phyloP scores from a whole-genome alignment of 2,113 vertebrate genomes.

The Eclectus roratus region DNA sequence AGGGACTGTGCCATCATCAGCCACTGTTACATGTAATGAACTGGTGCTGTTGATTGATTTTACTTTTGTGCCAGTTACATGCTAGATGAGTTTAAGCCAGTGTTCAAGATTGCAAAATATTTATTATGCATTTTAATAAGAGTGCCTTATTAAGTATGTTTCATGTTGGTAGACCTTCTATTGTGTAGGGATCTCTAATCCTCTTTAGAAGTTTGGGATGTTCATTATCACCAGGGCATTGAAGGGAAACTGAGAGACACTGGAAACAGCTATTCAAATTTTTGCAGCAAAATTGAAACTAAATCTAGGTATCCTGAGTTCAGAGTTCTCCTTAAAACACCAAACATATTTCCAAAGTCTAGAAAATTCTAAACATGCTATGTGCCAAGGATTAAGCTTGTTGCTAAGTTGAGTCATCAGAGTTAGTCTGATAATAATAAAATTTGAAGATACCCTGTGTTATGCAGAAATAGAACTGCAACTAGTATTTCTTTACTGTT shows the following conservation, averaged over 20 bases:
- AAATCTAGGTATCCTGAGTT: background rate
- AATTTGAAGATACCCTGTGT: background rate
- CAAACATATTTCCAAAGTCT: background rate
- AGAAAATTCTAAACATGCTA: background rate
- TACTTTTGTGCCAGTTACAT: background rate
- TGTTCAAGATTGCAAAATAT: background rate
- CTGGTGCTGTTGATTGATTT: background rate
- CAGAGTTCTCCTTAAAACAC: background rate
- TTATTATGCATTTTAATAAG: background rate
- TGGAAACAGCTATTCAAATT: background rate
- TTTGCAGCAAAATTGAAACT: background rate
- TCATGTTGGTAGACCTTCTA: background rate
- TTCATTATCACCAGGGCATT: background rate
- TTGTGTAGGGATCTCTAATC: background rate
- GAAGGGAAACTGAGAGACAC: background rate
- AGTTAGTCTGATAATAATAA: background rate
- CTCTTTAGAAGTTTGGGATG: too few species aligned
- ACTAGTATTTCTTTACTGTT: background rate
- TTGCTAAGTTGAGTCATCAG: background rate
- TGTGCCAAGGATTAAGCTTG: background rate
- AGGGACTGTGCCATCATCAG: background rate
- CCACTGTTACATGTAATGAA: background rate
- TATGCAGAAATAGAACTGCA: fast-evolving
- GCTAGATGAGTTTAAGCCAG: background rate
- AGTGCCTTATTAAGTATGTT: background rate